Percentiles rank a stretch among this genome's conserved stretches.
These are phyloP conservation scores for Lithobates pipiens DNA, from an alignment of 2,797 vertebrate species.

Conservation along the genomic window DNA sequence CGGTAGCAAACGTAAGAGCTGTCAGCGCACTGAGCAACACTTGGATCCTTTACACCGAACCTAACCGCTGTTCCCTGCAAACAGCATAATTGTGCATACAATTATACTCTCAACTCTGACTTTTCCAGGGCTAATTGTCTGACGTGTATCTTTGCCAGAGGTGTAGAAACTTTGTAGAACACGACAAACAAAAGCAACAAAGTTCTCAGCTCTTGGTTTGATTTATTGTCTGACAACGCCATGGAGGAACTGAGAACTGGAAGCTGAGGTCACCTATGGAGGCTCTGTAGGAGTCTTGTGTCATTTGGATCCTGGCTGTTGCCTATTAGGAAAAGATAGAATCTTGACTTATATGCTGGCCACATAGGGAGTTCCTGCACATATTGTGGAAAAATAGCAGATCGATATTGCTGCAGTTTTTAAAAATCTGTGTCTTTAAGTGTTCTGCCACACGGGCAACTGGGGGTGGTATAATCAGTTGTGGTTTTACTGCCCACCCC, in stretches of 20 bases:
- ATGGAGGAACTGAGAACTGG: constrained; percentile 13
- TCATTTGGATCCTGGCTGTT: no score
- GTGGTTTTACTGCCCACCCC: no score
- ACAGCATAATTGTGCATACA: constrained; percentile 14
- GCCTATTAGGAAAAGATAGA: no score
- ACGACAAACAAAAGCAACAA: constrained; percentile 22
- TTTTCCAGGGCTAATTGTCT: constrained; percentile 26
- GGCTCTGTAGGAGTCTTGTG: no score
- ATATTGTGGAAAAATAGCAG: no score
- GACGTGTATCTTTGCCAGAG: background rate
- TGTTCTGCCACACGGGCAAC: no score
- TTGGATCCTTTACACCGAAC: background rate
- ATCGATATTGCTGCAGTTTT: no score
- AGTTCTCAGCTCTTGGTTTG: background rate
- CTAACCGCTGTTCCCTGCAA: background rate
- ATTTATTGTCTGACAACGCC: constrained; percentile 12
- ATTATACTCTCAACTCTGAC: background rate
- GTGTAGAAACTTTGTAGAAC: background rate
- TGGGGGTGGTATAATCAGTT: no score
- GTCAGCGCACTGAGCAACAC: constrained; percentile 14
- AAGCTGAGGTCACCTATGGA: no score
- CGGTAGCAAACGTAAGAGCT: constrained; percentile 31
- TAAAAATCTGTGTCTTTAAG: no score
- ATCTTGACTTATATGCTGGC: no score
- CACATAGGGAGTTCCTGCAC: no score